A percentile compares a stretch with the other conserved stretches of the same genome.
phyloP scores from a whole-genome alignment of 1,140 invertebrate species.

The Cherax destructor region DNA sequence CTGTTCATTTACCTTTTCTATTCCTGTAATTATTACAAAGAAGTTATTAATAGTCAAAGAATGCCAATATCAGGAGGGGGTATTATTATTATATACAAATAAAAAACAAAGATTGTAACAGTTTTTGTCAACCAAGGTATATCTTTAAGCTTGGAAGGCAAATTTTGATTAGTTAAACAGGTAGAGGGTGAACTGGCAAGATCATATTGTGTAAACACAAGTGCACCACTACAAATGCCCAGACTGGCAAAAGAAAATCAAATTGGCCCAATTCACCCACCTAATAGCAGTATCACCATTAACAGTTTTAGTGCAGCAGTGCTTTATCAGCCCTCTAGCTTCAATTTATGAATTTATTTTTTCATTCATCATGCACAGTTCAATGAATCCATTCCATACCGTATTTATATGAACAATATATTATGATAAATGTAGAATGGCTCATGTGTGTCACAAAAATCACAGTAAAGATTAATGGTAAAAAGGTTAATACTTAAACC shows the following conservation, averaged over 20 bases:
- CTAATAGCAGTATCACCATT: not conserved
- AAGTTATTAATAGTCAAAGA: not conserved
- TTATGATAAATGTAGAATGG: slow-evolving; percentile 8
- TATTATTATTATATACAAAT: too few relatives aligned
- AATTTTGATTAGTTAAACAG: not conserved
- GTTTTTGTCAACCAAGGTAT: not conserved
- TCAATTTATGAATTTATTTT: not conserved
- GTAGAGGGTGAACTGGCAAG: not conserved
- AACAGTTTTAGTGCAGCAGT: not conserved
- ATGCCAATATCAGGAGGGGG: not conserved
- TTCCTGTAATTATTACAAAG: not conserved
- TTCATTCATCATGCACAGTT: not conserved
- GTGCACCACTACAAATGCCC: not conserved
- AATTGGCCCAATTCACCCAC: not conserved
- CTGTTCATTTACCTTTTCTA: not conserved
- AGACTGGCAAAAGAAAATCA: not conserved
- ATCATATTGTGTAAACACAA: not conserved
- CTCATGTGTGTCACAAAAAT: slow-evolving; percentile 1
- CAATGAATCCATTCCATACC: not conserved
- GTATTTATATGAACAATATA: not conserved
- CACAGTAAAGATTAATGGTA: not conserved
- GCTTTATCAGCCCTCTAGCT: not conserved
- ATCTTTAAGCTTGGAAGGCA: not conserved
- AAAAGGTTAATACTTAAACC: not conserved
- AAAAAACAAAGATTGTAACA: not conserved